phyloP scores from a whole-genome alignment of 2,888 invertebrate genomes.

The Sisyra nigra region DNA sequence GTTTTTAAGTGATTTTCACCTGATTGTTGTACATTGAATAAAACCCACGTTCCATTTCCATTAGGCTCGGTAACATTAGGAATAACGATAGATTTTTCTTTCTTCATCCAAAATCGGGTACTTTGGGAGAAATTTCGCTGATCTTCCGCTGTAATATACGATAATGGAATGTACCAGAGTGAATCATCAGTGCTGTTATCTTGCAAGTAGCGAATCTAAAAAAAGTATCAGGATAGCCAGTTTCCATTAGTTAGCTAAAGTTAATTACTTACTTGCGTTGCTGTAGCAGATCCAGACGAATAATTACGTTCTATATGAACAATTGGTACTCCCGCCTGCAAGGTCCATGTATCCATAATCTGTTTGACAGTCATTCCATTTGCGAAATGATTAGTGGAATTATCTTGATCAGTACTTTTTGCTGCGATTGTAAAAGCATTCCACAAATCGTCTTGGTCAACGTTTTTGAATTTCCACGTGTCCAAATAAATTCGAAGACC shows the following conservation, averaged over 20 bases:
- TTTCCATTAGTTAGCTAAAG: background rate
- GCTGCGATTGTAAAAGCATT: conserved; percentile 30
- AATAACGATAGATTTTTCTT: conserved; percentile 15
- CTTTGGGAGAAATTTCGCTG: too few relatives aligned
- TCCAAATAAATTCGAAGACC: conserved; percentile 36
- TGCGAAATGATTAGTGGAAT: conserved; percentile 21
- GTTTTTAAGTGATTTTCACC: conserved; percentile 24
- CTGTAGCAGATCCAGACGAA: conserved; percentile 24
- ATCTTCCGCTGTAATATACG: conserved; percentile 21
- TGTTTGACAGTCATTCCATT: conserved; percentile 32
- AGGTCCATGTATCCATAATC: conserved; percentile 58
- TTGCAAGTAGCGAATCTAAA: background rate
- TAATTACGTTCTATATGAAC: conserved; percentile 40
- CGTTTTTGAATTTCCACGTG: conserved; percentile 29
- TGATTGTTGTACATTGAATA: conserved; percentile 43
- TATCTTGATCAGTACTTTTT: conserved; percentile 11
- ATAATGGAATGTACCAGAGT: conserved; percentile 44
- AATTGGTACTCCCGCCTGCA: conserved; percentile 52
- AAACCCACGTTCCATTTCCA: conserved; percentile 30
- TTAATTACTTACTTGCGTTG: conserved; percentile 29
- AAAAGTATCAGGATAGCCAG: background rate
- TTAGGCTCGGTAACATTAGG: conserved; percentile 18
- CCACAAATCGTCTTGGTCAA: conserved; percentile 44
- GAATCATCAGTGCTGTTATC: conserved; percentile 11
- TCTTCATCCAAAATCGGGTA: background rate